Evolutionary conservation across 2,797 vertebrate genomes (phyloP).

Genomic region (Arremon brunneinucha): DNA sequence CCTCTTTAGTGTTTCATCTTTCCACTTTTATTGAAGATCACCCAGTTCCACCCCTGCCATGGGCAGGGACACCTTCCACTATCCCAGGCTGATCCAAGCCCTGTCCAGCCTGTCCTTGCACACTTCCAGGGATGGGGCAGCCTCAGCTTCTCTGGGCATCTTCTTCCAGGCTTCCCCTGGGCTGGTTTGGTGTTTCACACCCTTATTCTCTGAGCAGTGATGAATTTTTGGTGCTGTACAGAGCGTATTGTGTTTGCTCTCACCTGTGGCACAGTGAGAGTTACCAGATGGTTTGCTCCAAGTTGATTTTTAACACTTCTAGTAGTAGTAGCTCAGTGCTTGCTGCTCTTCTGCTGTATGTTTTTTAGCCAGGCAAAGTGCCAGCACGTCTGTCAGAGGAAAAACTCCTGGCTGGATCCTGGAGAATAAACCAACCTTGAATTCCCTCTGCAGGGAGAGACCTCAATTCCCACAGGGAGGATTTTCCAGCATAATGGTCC

Average conservation of each 20-base stretch:
- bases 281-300: slow-evolving; percentile 12
- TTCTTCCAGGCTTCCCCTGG: neutral
- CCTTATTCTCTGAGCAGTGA: neutral
- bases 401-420: neutral
- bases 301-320: neutral
- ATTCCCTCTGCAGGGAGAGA: neutral
- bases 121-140: neutral
- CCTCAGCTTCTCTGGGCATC: neutral
- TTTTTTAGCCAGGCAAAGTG: neutral
- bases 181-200: neutral
- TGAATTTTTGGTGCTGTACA: neutral
- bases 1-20: neutral
- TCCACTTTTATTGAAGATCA: neutral
- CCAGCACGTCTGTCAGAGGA: neutral
- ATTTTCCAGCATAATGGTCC: neutral
- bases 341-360: neutral
- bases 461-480: neutral
- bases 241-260: neutral
- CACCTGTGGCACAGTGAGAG: neutral
- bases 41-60: neutral
- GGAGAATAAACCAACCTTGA: neutral
- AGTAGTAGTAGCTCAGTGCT: neutral
- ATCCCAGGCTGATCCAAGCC: accelerated
- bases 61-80: neutral
- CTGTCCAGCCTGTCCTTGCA: accelerated